Percentiles rank a stretch among this genome's conserved stretches.
Evolutionary conservation across 2,113 vertebrate species (phyloP).

Genomic region (Mesoclemmys tuberculata): DNA sequence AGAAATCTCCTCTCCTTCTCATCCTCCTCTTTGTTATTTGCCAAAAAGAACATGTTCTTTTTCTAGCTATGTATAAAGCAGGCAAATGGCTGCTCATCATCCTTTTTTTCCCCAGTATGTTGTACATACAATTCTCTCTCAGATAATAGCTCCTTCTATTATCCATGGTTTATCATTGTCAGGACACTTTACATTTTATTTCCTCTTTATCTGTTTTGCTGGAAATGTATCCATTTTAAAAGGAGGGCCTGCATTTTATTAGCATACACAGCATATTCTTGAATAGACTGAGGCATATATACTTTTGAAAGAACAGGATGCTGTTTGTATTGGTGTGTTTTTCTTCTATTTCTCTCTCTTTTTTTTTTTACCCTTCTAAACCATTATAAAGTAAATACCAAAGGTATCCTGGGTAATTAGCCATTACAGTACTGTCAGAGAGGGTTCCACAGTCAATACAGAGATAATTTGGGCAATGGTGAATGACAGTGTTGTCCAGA

Average conservation of each 20-base stretch:
- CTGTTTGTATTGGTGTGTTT: slow-evolving; percentile 63
- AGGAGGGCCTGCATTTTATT: slow-evolving; percentile 67
- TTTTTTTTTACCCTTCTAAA: slow-evolving; percentile 71
- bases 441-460: slow-evolving; percentile 99
- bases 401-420: slow-evolving; percentile 99
- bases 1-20: neutral
- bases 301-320: slow-evolving; percentile 46
- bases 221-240: slow-evolving; percentile 70
- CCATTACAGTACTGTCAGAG: slow-evolving; percentile 98
- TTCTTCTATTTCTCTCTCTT: slow-evolving; percentile 59
- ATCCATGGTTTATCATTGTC: slow-evolving; percentile 83
- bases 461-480: slow-evolving; percentile 99
- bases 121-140: slow-evolving; percentile 74
- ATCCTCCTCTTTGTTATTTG: slow-evolving; percentile 54
- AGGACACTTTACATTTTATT: slow-evolving; percentile 76
- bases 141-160: slow-evolving; percentile 84
- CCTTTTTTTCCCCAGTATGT: slow-evolving; percentile 60
- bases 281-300: slow-evolving; percentile 1
- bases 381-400: slow-evolving; percentile 88
- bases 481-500: slow-evolving; percentile 99
- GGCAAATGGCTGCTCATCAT: slow-evolving; percentile 79
- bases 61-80: slow-evolving; percentile 53
- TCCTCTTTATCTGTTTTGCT: slow-evolving; percentile 72
- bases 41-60: slow-evolving; percentile 67
- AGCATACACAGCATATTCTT: slow-evolving; percentile 27